Conservation (phyloP, 2,888 invertebrate genomes). For the Cylloceria caligata region DNA sequence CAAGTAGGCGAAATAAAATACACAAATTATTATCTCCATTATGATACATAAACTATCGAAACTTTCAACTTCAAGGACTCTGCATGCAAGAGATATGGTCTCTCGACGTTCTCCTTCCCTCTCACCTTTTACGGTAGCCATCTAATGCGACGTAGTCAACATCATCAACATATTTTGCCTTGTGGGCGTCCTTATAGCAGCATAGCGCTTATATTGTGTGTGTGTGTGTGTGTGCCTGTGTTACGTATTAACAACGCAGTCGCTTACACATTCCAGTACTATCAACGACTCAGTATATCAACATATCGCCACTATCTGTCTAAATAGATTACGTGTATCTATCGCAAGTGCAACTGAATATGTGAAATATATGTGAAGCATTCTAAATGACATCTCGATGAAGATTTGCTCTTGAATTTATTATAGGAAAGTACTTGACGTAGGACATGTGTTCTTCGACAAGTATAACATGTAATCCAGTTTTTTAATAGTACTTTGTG, state of each 20-base stretch:
- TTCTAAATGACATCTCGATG: too few relatives aligned
- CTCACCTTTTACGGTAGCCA: constrained; percentile 54
- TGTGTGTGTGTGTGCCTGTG: neutral
- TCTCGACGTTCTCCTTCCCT: constrained; percentile 28
- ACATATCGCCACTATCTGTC: neutral
- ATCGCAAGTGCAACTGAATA: constrained; percentile 30
- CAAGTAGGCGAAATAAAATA: neutral
- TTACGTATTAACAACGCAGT: neutral
- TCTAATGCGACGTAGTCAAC: constrained; percentile 25
- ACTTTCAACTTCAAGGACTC: constrained; percentile 6
- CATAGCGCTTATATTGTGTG: too few relatives aligned
- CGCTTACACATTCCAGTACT: neutral
- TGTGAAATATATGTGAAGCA: neutral
- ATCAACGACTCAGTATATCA: constrained; percentile 9
- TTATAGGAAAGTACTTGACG: too few relatives aligned
- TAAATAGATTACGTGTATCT: constrained; percentile 19
- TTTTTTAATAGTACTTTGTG: too few relatives aligned
- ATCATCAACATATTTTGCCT: constrained; percentile 30
- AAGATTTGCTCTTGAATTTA: too few relatives aligned
- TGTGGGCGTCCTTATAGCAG: constrained; percentile 49
- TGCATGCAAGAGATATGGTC: neutral
- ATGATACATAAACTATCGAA: neutral
- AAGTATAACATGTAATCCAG: too few relatives aligned
- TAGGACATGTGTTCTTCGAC: too few relatives aligned
- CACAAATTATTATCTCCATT: neutral